phyloP scores from a whole-genome alignment of 1,140 invertebrate species.

The Mercenaria mercenaria region DNA sequence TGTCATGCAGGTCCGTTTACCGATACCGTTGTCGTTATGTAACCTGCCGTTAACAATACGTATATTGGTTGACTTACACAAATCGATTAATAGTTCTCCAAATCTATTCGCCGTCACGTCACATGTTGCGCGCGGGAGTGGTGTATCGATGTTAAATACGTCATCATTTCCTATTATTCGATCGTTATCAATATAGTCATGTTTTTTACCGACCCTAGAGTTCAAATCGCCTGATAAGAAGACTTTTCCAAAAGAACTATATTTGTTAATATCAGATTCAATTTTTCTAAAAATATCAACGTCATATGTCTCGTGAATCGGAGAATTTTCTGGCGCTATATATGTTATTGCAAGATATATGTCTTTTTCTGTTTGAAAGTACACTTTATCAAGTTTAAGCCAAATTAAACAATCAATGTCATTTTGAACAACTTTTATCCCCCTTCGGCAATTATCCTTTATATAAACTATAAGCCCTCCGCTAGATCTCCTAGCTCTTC shows the following conservation, averaged over 20 bases:
- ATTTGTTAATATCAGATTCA: conserved; percentile 10
- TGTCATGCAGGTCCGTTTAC: background rate
- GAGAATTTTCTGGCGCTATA: conserved; percentile 30
- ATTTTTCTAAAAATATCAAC: conserved; percentile 20
- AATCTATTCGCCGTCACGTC: background rate
- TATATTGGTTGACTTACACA: conserved; percentile 12
- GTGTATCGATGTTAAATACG: background rate
- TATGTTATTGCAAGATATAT: conserved; percentile 31
- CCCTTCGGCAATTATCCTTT: conserved; percentile 17
- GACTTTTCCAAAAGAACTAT: background rate
- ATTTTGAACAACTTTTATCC: conserved; percentile 20
- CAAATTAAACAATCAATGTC: conserved; percentile 24
- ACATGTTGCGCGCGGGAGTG: background rate
- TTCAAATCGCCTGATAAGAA: conserved; percentile 19
- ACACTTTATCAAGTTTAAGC: conserved; percentile 31
- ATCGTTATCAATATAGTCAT: conserved; percentile 28
- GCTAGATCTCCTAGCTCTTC: background rate
- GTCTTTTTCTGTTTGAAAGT: conserved; percentile 12
- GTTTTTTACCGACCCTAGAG: conserved; percentile 1
- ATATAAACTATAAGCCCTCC: conserved; percentile 32
- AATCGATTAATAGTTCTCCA: too few species aligned
- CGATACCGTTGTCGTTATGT: too few species aligned
- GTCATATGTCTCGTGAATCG: background rate
- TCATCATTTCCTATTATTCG: background rate
- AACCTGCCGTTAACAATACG: conserved; percentile 1